Conservation (phyloP, 2,888 invertebrate genomes). For the Orchesellides sinensis region DNA sequence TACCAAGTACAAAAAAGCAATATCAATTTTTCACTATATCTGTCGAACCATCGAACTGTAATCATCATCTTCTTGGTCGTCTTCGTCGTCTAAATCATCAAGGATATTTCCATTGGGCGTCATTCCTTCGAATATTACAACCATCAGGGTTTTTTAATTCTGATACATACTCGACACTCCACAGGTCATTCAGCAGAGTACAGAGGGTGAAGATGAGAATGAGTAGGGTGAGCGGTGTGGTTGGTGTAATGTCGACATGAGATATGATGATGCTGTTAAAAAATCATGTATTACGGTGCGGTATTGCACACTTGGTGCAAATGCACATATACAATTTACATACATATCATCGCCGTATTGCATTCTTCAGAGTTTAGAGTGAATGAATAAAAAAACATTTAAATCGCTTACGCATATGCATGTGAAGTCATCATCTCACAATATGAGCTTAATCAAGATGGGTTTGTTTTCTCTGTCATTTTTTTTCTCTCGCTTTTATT, state of each 20-base stretch:
- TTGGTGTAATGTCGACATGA: no score
- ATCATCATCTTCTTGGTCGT: no score
- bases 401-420: no score
- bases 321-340: not conserved
- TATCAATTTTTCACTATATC: conserved; percentile 33
- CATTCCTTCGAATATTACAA: conserved; percentile 7
- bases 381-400: no score
- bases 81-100: conserved; percentile 20
- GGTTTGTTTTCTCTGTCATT: conserved; percentile 11
- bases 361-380: no score
- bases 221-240: not conserved
- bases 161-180: not conserved
- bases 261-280: no score
- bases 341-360: no score
- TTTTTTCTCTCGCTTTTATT: no score
- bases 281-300: no score
- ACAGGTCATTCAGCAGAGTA: conserved; percentile 21
- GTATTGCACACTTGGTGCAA: not conserved
- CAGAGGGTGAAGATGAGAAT: not conserved
- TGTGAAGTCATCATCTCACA: no score
- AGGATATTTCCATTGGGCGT: conserved; percentile 15
- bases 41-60: conserved; percentile 29
- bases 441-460: not conserved
- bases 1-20: conserved; percentile 13
- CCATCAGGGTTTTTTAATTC: not conserved